These are phyloP conservation scores for Acanthurus tractus DNA, from an alignment of 2,797 vertebrate species.

Conservation along the genomic window DNA sequence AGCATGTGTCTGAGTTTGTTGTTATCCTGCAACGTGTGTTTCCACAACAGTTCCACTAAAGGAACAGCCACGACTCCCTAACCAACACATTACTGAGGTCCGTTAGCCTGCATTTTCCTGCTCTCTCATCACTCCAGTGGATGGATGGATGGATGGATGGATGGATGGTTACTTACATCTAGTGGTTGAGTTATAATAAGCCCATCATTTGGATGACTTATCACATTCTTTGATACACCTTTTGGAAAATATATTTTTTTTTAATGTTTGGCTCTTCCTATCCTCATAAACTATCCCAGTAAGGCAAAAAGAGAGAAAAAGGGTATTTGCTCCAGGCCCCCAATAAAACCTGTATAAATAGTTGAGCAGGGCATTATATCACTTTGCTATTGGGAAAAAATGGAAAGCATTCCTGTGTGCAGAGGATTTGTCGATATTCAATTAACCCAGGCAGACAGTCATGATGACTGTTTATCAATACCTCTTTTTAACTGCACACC, in stretches of 20 bases:
- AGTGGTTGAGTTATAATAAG: slow-evolving; percentile 7
- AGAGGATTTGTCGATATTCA: slow-evolving; percentile 84
- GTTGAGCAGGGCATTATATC: slow-evolving; percentile 64
- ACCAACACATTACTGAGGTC: slow-evolving; percentile 22
- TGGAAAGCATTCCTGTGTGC: slow-evolving; percentile 67
- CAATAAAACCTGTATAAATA: slow-evolving; percentile 72
- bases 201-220: slow-evolving; percentile 6
- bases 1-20: background rate
- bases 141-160: background rate
- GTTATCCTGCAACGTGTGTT: background rate
- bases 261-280: background rate
- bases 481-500: slow-evolving; percentile 77
- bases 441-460: slow-evolving; percentile 81
- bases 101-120: slow-evolving; percentile 23
- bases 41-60: background rate
- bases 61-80: slow-evolving; percentile 21
- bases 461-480: slow-evolving; percentile 82
- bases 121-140: slow-evolving; percentile 12
- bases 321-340: slow-evolving; percentile 56
- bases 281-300: slow-evolving; percentile 23
- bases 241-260: no score
- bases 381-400: slow-evolving; percentile 64
- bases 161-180: background rate
- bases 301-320: slow-evolving; percentile 36
- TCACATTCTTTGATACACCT: background rate